Base-by-base conservation (phyloP, 2,113 vertebrate species). In the Tenebrosternarchus preto region DNA sequence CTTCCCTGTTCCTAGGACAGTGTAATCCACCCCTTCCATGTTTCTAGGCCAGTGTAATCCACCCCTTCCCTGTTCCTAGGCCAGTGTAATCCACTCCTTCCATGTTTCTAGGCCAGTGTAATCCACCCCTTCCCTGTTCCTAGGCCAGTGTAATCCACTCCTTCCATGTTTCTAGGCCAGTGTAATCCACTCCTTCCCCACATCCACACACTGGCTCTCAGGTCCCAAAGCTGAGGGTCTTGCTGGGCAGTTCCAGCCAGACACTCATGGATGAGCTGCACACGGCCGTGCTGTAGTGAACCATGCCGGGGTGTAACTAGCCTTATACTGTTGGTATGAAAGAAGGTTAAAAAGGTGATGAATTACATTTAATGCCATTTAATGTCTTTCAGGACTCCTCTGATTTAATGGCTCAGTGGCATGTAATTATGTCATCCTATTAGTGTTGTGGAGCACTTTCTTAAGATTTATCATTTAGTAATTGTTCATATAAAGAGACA, bases 391-490 rank as follows among this genome's bases (percentile, higher is more conserved):
- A 87, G 86, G 93, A 93, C 92, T 94, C 94, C 94, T 95, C 93
- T 91, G 93, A 94, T 92, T 90, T 92, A 93, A 93, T 91, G 43
- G 61, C 50, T 29, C 27, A 90, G 91, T 87, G 89, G 92, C 89
- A 89, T 93, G 43, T 77, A 92, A 94, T 91, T 88, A 91, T 90
- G 87, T 88, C 92, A 91, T 89, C 82, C 93, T 94, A 93, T 95
- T 94, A 94, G 93, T 92, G 92, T 92, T 92, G 6, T 89, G 39
- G 91, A 92, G 92, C 92, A 90, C 93, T 93, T 93, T 93, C 91
- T 94, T 93, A 94, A 90, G 91, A 95, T 95, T 95, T 96, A 96
- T 95, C 95, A 95, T 94, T 95, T 92, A 93, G 93, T 95, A 95
- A 96, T 95, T 96, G 94, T 95, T 95, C 91, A 91, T 92, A 92